Base-by-base conservation (phyloP, 2,113 vertebrate genomes). In the Labeo rohita region DNA sequence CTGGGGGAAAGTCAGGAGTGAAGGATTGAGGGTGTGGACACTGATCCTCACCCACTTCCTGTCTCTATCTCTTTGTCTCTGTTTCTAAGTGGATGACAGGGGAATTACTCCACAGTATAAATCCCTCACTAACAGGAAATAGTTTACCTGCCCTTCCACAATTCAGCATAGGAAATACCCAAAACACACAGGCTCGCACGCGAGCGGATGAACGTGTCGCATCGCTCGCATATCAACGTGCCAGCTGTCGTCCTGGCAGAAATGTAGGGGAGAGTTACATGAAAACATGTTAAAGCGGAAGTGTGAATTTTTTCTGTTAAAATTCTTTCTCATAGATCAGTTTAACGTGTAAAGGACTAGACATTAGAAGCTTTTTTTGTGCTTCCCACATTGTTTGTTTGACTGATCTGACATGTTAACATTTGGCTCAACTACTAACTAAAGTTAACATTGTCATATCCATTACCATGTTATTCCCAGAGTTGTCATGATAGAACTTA, bases 91-190 rank as follows among this genome's bases (percentile, higher is more conserved):
- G 43, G 50, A 18, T 66, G 85, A 45, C 34, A 43, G 56, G 66
- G 39, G 12, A 63, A 36, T 66, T 59, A 74, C 56, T 56, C 80
- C 72, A 6, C 21, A 85, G 66, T 84, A 87, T 85, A 87, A 92
- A 90, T 86, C 84, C 65, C 43, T 77, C 80, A 75, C 76, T 89
- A 90, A 82, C 88, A 88, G 86, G 88, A 89, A 91, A 85, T 87
- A 84, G 85, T 90, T 85, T 89, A 91, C 84, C 88, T 79, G 88
- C 80, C 76, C 80, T 89, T 89, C 65, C 66, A 78, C 77, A 83
- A 81, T 87, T 89, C 84, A 65, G 34, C 80, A 79, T 74, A 56
- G 63, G 87, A 88, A 88, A 80, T 88, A 75, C 56, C 85, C 10
- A 3, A 79, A 73, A 79, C 68, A 80, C 39, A 56, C 76, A 81